Evolutionary conservation across 2,888 invertebrate species (phyloP), one percentile per base, ranked within the genome.

Genomic region (Trissonchulus latispiculum): DNA sequence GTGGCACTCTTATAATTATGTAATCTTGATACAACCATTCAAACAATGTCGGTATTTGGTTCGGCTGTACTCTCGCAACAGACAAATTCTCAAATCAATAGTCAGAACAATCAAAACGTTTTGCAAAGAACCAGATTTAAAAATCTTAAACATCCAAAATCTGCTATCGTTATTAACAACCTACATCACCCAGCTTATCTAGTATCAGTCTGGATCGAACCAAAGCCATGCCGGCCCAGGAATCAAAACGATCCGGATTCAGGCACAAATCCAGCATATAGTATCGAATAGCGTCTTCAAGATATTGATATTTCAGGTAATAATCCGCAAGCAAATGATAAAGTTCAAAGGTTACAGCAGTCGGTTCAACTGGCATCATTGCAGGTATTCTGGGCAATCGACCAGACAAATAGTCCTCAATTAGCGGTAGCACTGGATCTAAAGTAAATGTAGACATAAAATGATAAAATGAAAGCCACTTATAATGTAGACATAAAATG

Each of bases 291-390:
- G 93, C 91, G 81, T 89, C 88, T 73, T 82, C 81, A 76, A 83
- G 89, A 77, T 93, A 92, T 78, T 90, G 89, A 81, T 89, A 91
- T 84, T 95, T 95, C 81, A 95, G 93, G 84, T 93, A 90, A 84
- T 90, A 92, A 85, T 96, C 95, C 0, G 90, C 95, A 33, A 96
- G 85, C n/a, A 95, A 85, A 82, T 93, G 95, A 83, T 91, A 95
- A 74, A 93, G 89, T 72, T 90, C 89, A 59, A 88, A 78, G 28
- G 83, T 77, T 8, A 83, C 77, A 15, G 77, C 37, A 23, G 33
- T 68, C 3, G 28, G n/a, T 15, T 3, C 69, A n/a, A 68, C 36
- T 2, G 69, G 69, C 31, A 68, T 35, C n/a, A 35, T 32, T n/a
- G n/a, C n/a, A 15, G 69, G 69, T 15, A 68, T n/a, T 2, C 2